Conservation (phyloP, 2,888 invertebrate genomes). For the Ophion ventricosus region DNA sequence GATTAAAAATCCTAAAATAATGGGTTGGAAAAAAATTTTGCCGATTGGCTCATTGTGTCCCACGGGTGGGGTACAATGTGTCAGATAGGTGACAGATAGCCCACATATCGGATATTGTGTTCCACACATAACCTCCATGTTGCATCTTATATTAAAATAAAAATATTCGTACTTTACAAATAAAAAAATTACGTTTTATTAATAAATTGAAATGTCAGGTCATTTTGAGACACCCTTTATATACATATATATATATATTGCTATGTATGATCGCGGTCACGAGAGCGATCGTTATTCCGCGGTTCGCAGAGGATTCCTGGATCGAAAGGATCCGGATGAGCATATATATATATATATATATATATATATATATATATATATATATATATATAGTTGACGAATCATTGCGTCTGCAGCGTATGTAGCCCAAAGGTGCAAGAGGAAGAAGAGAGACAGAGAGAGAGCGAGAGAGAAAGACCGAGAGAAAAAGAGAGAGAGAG, state of each 20-base stretch:
- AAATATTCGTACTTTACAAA: too few relatives aligned
- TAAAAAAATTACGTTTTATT: too few relatives aligned
- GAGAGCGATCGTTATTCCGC: slow-evolving; percentile 7
- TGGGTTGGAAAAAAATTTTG: too few relatives aligned
- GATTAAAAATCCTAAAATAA: too few relatives aligned
- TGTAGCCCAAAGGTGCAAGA: slow-evolving; percentile 1
- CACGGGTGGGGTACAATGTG: too few relatives aligned
- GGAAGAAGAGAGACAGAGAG: slow-evolving; percentile 33
- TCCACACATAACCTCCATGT: too few relatives aligned
- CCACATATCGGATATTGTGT: too few relatives aligned
- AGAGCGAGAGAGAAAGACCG: slow-evolving; percentile 18
- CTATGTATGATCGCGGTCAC: neutral
- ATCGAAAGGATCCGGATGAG: neutral
- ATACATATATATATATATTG: neutral
- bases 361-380: neutral
- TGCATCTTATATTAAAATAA: too few relatives aligned
- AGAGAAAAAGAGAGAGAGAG: slow-evolving; percentile 54
- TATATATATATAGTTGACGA: neutral
- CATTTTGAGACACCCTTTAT: too few relatives aligned
- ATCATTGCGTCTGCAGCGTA: neutral
- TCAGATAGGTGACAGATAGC: too few relatives aligned
- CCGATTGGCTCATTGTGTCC: too few relatives aligned
- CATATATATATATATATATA: slow-evolving; percentile 5
- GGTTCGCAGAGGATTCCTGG: neutral
- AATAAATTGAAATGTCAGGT: too few relatives aligned